phyloP scores from a whole-genome alignment of 1,140 invertebrate species.

The Nebria ingens region DNA sequence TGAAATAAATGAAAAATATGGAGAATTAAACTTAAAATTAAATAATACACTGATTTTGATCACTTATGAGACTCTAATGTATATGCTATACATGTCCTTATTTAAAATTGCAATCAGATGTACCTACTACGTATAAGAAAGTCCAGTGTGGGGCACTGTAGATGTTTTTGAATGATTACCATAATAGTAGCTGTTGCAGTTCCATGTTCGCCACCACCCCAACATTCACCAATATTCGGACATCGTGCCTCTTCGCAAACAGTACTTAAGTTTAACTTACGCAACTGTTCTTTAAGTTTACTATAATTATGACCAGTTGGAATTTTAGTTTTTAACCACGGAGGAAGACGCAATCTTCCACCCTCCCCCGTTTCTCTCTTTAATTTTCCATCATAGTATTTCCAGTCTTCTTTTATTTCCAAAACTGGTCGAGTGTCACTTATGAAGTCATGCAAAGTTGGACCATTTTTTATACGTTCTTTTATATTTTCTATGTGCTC shows the following conservation, averaged over 20 bases:
- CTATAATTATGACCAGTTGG: slow-evolving; percentile 79
- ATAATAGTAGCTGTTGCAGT: slow-evolving; percentile 86
- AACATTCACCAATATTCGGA: slow-evolving; percentile 99
- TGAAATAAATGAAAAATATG: too few species aligned
- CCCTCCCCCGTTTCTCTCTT: slow-evolving; percentile 73
- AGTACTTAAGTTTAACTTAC: slow-evolving; percentile 85
- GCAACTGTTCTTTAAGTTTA: slow-evolving; percentile 76
- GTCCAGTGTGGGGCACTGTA: too few species aligned
- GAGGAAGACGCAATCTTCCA: slow-evolving; percentile 75
- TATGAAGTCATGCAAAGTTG: slow-evolving; percentile 53
- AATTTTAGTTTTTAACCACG: slow-evolving; percentile 95
- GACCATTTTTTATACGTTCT: slow-evolving; percentile 49
- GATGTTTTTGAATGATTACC: slow-evolving; percentile 51
- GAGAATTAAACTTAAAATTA: too few species aligned
- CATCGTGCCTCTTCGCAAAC: slow-evolving; percentile 98
- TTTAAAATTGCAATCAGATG: slow-evolving; percentile 3
- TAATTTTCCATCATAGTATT: slow-evolving; percentile 70
- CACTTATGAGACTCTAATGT: too few species aligned
- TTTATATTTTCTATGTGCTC: slow-evolving; percentile 30
- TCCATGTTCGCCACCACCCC: slow-evolving; percentile 86
- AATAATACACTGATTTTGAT: too few species aligned
- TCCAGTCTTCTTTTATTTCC: slow-evolving; percentile 46
- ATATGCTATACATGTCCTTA: too few species aligned
- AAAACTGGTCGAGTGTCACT: slow-evolving; percentile 37
- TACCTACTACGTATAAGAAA: too few species aligned